These are phyloP conservation scores for Eristalinus sepulchralis DNA, from an alignment of 2,888 invertebrate genomes.

Conservation along the genomic window DNA sequence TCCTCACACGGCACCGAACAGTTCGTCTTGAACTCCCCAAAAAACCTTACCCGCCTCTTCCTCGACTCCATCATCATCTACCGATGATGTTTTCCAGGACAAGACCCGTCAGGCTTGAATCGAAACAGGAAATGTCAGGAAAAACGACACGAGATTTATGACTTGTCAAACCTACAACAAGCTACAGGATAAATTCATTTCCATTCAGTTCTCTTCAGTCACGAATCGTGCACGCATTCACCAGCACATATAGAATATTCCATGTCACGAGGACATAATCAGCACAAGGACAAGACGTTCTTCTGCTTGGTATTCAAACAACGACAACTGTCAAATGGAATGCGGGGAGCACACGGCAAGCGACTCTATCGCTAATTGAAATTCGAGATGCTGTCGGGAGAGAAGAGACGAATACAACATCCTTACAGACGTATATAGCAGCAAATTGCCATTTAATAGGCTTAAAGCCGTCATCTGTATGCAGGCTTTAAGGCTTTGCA, in stretches of 20 bases:
- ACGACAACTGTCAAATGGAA: neutral
- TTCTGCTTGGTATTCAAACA: conserved; percentile 7
- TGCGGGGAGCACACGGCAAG: neutral
- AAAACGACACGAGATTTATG: neutral
- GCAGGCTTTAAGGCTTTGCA: conserved; percentile 12
- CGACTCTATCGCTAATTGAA: neutral
- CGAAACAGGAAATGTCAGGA: neutral
- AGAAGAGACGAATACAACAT: neutral
- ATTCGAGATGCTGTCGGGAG: neutral
- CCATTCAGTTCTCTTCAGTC: neutral
- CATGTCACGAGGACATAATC: neutral
- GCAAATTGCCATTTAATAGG: conserved; percentile 15
- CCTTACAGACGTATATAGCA: neutral
- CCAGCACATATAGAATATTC: too few species aligned
- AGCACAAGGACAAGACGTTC: neutral
- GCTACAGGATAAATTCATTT: neutral
- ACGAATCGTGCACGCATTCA: neutral
- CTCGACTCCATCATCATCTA: too few species aligned
- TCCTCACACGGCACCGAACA: neutral
- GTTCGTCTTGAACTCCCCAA: neutral
- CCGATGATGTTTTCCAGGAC: neutral
- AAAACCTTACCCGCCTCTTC: neutral
- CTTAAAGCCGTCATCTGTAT: neutral
- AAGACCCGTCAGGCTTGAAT: neutral
- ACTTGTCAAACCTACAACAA: neutral